Percentiles rank a stretch among this genome's conserved stretches.
These are phyloP conservation scores for Leucophenga maculata DNA, from an alignment of 2,888 invertebrate species.

Conservation along the genomic window DNA sequence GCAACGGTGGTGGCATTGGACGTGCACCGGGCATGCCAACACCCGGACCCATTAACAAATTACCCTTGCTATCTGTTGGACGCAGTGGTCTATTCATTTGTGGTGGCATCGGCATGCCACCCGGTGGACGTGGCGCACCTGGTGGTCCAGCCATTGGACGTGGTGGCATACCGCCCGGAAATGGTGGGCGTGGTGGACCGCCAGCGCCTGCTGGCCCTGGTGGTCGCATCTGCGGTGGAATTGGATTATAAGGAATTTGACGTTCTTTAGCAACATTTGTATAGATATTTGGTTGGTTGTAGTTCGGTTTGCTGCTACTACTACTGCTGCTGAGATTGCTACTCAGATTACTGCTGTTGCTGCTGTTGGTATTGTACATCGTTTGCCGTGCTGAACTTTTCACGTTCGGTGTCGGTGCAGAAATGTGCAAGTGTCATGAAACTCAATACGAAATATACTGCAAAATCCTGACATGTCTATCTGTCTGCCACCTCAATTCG, in stretches of 20 bases:
- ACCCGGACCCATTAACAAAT: conserved; percentile 64
- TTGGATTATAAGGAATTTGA: conserved; percentile 9
- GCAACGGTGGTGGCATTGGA: conserved; percentile 50
- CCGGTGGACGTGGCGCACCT: conserved; percentile 53
- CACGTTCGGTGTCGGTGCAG: conserved; percentile 65
- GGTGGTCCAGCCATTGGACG: conserved; percentile 62
- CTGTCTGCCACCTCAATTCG: background rate
- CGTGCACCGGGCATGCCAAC: conserved; percentile 51
- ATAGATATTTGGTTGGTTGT: background rate
- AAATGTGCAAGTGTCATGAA: conserved; percentile 66
- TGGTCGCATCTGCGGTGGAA: conserved; percentile 66
- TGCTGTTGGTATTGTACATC: conserved; percentile 16
- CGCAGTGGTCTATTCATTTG: conserved; percentile 64
- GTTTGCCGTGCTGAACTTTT: conserved; percentile 46
- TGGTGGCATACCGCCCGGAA: conserved; percentile 61
- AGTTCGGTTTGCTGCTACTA: conserved; percentile 23
- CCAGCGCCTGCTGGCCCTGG: conserved; percentile 31
- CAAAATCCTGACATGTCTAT: conserved; percentile 7
- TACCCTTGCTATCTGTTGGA: conserved; percentile 73
- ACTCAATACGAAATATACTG: conserved; percentile 48
- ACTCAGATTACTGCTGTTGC: background rate
- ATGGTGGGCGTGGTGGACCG: conserved; percentile 65
- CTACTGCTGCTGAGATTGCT: conserved; percentile 47
- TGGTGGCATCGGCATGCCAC: conserved; percentile 60
- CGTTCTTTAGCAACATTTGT: conserved; percentile 37